Percentiles rank a stretch among this genome's conserved stretches.
Conservation (phyloP, 1,140 invertebrate genomes). For the Brachionus sp. region DNA sequence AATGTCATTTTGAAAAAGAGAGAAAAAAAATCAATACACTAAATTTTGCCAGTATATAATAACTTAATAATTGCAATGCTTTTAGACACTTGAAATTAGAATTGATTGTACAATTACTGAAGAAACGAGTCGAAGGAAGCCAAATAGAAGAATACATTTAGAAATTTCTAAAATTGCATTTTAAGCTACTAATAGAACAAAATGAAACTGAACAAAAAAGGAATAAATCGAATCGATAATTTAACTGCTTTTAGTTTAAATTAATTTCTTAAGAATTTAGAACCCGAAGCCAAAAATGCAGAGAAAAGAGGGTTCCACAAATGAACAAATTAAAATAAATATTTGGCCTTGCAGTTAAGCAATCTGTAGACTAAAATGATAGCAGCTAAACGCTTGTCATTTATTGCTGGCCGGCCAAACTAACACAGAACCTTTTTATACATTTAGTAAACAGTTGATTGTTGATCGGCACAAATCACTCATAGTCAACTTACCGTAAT, state of each 20-base stretch:
- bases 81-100: not conserved
- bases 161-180: not conserved
- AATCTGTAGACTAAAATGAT: too few relatives aligned
- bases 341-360: too few relatives aligned
- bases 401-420: too few relatives aligned
- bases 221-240: not conserved
- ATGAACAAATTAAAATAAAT: too few relatives aligned
- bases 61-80: not conserved
- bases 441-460: not conserved
- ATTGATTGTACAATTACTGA: not conserved
- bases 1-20: not conserved
- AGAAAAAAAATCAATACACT: not conserved
- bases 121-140: not conserved
- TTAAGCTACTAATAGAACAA: not conserved
- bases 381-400: too few relatives aligned
- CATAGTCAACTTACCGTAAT: constrained; percentile 20
- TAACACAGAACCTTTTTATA: not conserved
- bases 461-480: constrained; percentile 9
- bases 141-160: not conserved
- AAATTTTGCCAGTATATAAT: not conserved
- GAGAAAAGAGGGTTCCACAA: not conserved
- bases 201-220: not conserved
- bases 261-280: not conserved
- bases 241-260: not conserved
- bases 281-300: not conserved